Percentiles rank a stretch among this genome's conserved stretches.
phyloP scores from a whole-genome alignment of 2,888 invertebrate genomes.

The Lamellibrachia satsuma region DNA sequence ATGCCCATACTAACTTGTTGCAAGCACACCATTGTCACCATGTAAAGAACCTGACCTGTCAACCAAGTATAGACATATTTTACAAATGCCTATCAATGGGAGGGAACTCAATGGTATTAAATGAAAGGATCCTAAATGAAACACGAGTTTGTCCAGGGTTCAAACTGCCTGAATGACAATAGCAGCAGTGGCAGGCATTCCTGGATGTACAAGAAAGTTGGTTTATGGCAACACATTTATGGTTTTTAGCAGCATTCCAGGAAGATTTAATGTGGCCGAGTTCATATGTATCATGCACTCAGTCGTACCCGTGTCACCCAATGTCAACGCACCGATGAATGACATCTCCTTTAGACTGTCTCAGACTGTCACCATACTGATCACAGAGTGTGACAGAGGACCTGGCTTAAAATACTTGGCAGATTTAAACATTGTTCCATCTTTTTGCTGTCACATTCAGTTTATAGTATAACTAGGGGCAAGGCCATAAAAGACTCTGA shows the following conservation, averaged over 20 bases:
- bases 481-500: background rate
- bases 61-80: too few species aligned
- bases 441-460: background rate
- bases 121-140: background rate
- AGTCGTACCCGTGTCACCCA: background rate
- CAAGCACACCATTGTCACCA: background rate
- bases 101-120: background rate
- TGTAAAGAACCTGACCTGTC: too few species aligned
- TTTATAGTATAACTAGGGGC: background rate
- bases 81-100: background rate
- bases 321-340: background rate
- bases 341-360: background rate
- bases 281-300: background rate
- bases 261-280: background rate
- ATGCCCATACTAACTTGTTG: background rate
- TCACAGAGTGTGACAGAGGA: background rate
- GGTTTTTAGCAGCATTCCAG: background rate
- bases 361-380: background rate
- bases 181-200: background rate
- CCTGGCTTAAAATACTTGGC: background rate
- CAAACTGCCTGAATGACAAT: background rate
- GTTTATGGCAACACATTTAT: background rate
- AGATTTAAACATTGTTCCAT: background rate
- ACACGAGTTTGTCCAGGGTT: background rate
- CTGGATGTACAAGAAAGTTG: background rate